Base-by-base conservation (phyloP, 2,888 invertebrate species). In the Hemistola chrysoprasaria region DNA sequence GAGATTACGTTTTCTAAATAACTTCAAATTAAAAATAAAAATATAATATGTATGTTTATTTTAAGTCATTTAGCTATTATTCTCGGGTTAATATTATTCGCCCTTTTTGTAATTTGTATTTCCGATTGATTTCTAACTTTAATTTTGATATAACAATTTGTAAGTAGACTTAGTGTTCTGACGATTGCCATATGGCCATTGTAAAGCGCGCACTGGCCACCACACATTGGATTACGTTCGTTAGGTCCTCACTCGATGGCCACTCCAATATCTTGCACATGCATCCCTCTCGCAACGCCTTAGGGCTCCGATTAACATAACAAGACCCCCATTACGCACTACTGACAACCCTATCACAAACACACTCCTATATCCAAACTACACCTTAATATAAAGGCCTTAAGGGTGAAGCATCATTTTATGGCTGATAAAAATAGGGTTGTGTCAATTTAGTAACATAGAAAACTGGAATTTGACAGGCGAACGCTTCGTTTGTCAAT, bases 401-500 rank as follows among this genome's bases (percentile, higher is more conserved):
- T 38, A 47, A 32, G 23, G 40, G 5, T 11, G 22, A 4, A 6
- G 11, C 11, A 31, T 1, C 1, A n/a, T 1, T 22, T 8, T 8
- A 0, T 0, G 0, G n/a, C 3, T 9, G 6, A 29, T 0, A 32
- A 6, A 9, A 5, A 5, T 9, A 37, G 8, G 8, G 20, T 48
- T 22, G 45, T 26, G 36, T 40, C 35, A 32, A 52, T 34, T 53
- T 50, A 45, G 22, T 11, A 22, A 47, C 41, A 35, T 46, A 40
- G 22, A 29, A 55, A 87, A 88, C 87, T 88, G 80, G 79, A 86
- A 88, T 88, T 88, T 87, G 84, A 79, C 88, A 83, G 83, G 50
- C 73, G 80, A 86, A 84, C 68, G 89, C 80, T 87, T 89, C 88
- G 88, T 88, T 89, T 87, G 87, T 85, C 88, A 87, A 88, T 87